These are phyloP conservation scores for Metopolophium dirhodum DNA, from an alignment of 1,140 invertebrate species.

Conservation along the genomic window DNA sequence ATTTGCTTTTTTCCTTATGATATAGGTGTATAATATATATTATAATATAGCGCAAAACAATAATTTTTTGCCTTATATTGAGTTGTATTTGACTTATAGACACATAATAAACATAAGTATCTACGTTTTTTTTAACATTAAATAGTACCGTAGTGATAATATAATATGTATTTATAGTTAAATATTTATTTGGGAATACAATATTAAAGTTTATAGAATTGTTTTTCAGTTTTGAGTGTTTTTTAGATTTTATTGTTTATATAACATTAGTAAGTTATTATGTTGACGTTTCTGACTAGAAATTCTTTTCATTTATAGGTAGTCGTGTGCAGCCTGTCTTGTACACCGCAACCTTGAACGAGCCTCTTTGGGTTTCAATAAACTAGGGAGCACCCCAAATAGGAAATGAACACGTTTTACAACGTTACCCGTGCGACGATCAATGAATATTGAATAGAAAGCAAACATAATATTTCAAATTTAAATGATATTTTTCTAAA, in stretches of 20 bases:
- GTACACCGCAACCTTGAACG: slow-evolving; percentile 25
- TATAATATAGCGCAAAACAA: not conserved
- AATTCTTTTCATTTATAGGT: not conserved
- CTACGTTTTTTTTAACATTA: not conserved
- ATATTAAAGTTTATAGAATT: not conserved
- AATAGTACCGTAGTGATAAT: not conserved
- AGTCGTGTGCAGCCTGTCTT: not conserved
- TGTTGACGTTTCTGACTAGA: not conserved
- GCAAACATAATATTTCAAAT: not conserved
- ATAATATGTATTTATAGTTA: not conserved
- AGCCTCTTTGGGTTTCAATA: not conserved
- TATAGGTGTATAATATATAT: no score
- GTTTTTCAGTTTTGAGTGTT: not conserved
- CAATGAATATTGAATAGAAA: slow-evolving; percentile 34
- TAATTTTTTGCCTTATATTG: not conserved
- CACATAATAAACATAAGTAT: not conserved
- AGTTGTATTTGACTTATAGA: not conserved
- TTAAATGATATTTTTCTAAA: not conserved
- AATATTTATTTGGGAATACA: not conserved
- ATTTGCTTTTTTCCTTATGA: not conserved
- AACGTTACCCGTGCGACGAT: not conserved
- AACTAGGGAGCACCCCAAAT: slow-evolving; percentile 11
- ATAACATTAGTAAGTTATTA: not conserved
- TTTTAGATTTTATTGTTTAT: not conserved
- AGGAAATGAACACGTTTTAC: slow-evolving; percentile 27